phyloP scores from a whole-genome alignment of 2,797 vertebrate genomes.

The Schizothorax lantsangensis region DNA sequence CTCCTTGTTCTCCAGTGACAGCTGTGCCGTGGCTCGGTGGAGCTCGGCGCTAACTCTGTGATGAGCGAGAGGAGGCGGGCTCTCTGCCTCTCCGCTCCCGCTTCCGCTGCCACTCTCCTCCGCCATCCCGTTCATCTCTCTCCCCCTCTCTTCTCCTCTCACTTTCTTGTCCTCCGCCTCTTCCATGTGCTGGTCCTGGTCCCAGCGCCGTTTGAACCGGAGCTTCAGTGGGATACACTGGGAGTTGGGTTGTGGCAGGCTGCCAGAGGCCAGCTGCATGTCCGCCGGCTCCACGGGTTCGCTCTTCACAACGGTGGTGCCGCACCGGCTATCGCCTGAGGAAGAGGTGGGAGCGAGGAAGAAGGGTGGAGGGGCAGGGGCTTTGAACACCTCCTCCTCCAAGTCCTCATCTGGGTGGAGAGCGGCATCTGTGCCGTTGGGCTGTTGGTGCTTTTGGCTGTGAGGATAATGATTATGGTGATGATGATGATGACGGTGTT shows the following conservation, averaged over 20 bases:
- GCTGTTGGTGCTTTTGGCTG: conserved; percentile 60
- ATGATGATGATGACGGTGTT: conserved; percentile 57
- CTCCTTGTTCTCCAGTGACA: conserved; percentile 91
- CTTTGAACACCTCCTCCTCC: conserved; percentile 92
- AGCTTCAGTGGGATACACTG: conserved; percentile 91
- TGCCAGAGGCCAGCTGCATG: conserved; percentile 61
- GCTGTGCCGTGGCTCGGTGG: conserved; percentile 89
- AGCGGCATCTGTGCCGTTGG: conserved; percentile 68
- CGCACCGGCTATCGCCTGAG: conserved; percentile 53
- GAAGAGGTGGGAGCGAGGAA: conserved; percentile 64
- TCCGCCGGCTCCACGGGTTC: conserved; percentile 68
- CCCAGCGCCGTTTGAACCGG: conserved; percentile 93
- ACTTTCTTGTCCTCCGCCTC: conserved; percentile 62
- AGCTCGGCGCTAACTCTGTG: conserved; percentile 85
- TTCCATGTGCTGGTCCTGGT: conserved; percentile 91
- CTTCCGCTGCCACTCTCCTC: conserved; percentile 70
- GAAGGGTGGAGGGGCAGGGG: conserved; percentile 81
- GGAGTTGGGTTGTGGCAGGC: conserved; percentile 52
- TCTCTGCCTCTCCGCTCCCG: conserved; percentile 71
- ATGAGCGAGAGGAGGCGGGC: conserved; percentile 71
- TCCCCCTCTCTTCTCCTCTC: conserved; percentile 60
- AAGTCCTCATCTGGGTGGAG: conserved; percentile 75
- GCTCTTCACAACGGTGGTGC: conserved; percentile 69
- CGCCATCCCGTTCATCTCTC: conserved; percentile 68
- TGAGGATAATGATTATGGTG: conserved; percentile 67